Evolutionary conservation across 2,113 vertebrate genomes (phyloP), one percentile per base, ranked within the genome.

Genomic region (Tachysurus fulvidraco): DNA sequence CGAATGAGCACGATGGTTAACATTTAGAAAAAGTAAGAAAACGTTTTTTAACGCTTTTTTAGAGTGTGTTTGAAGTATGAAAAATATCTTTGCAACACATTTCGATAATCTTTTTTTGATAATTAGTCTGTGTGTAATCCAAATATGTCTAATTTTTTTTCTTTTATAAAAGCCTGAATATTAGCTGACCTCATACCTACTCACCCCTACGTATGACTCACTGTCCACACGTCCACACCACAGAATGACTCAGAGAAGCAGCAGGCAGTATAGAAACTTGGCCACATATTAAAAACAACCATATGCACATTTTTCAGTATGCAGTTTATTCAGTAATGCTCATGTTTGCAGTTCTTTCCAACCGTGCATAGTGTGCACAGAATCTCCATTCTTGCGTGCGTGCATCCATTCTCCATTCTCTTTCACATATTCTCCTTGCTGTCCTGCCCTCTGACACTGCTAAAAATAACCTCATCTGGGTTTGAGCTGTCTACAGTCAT

Each of bases 391-490:
- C 11, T 62, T 41, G n/a, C n/a, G n/a, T n/a, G n/a, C n/a, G n/a
- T n/a, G n/a, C n/a, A n/a, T n/a, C n/a, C n/a, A n/a, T n/a, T n/a
- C n/a, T n/a, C n/a, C n/a, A n/a, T n/a, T n/a, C n/a, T n/a, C 7
- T 79, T 86, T 36, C 79, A 50, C 21, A 5, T 19, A 13, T 2
- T 44, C 71, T 10, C 12, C 17, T 44, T 59, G 6, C 62, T 36
- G 55, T 9, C 28, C 81, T 64, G 2, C 55, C 23, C 64, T 54
- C 21, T 57, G 14, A 9, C 23, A n/a, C 81, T 23, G 86, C 88
- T 87, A 90, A 71, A 88, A 89, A 87, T 87, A 90, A 78, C 16
- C 30, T n/a, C 71, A 17, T 62, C 85, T 30, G 54, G 65, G 73
- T 30, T 83, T 65, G 78, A 85, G 41, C 36, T 78, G 23, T 85